Base-by-base conservation (phyloP, 2,888 invertebrate genomes). In the Machimus atricapillus region DNA sequence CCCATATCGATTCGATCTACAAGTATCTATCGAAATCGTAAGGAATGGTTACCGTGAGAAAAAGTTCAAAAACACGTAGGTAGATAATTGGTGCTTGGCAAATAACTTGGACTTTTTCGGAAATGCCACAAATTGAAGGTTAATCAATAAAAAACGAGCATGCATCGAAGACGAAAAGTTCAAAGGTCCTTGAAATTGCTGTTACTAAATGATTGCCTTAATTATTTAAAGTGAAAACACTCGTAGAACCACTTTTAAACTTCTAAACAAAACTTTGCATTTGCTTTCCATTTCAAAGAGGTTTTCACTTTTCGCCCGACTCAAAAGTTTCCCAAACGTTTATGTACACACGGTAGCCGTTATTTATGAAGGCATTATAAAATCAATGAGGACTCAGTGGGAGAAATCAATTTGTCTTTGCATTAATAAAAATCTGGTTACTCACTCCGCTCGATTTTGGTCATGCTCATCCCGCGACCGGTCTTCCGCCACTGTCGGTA, bases 381-480 rank as follows among this genome's bases (percentile, higher is more conserved):
- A 66, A 66, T 66, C 66, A 66, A 66, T 66, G 27, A 66, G 19
- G 23, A 19, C 66, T 9, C 23, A 52, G 27, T 66, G 27, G 66
- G 27, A 66, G 66, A 27, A 66, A 66, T 23, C 66, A 66, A 66
- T 66, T 27, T 19, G 66, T 66, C 27, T 27, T 76, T 37, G 37
- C 76, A 76, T 40, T 76, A 76, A 76, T 37, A 40, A 76, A 31
- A 19, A 74, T n/a, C 37, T 37, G 27, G 34, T 6, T 90, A 94
- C 95, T 95, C 92, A 96, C 96, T 96, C 93, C 96, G 94, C 93
- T 96, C 96, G 87, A 96, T 95, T 91, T 95, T 96, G 31, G 96
- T 95, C 95, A 96, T 96, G 93, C 95, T 95, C 92, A 95, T 94
- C 88, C 91, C 91, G 89, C 95, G 95, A 89, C 95, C 94, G 89